Evolutionary conservation across 2,113 vertebrate genomes (phyloP).

Genomic region (Crotalus helleri): DNA sequence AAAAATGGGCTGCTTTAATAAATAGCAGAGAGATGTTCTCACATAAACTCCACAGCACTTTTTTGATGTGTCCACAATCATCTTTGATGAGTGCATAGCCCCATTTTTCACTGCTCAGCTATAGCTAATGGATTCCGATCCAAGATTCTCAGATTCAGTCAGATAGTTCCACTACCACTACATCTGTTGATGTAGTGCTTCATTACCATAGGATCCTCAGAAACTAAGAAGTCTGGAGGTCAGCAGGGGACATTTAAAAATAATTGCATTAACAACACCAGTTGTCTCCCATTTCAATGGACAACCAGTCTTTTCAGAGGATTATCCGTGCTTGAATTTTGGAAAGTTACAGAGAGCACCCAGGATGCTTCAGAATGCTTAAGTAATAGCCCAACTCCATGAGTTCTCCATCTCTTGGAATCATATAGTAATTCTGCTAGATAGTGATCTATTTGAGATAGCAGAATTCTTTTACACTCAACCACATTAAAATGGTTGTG

Average conservation of each 20-base stretch:
- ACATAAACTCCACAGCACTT: no score
- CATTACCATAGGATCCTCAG: not conserved
- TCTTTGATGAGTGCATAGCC: no score
- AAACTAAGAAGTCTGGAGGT: not conserved
- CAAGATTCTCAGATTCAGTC: not conserved
- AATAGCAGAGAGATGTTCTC: not conserved
- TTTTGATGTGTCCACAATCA: no score
- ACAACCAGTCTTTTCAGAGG: no score
- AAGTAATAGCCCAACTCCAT: not conserved
- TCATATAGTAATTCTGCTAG: not conserved
- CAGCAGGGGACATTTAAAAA: not conserved
- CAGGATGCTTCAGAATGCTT: no score
- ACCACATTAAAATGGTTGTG: not conserved
- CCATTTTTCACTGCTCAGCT: not conserved
- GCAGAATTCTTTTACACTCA: not conserved
- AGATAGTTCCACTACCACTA: not conserved
- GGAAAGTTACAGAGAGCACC: no score
- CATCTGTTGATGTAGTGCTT: not conserved
- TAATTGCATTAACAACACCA: not conserved
- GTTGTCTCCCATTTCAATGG: not conserved
- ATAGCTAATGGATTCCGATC: not conserved
- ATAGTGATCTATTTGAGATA: not conserved
- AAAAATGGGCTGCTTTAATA: not conserved
- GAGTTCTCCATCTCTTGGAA: not conserved
- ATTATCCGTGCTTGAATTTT: no score